phyloP scores from a whole-genome alignment of 1,140 invertebrate species.

The Paraescarpia echinospica region DNA sequence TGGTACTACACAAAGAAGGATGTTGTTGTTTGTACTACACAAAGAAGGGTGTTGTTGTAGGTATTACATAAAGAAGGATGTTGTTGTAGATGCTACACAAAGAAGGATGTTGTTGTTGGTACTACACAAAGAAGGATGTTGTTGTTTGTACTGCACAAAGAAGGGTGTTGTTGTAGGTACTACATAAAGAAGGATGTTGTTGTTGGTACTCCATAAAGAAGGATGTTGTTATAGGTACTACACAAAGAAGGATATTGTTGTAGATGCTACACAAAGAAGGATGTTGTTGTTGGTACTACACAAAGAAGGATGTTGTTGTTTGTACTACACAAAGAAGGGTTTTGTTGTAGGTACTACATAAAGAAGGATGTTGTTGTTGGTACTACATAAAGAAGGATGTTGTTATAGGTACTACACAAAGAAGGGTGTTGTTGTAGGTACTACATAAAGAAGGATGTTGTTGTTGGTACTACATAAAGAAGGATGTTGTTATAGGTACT shows the following conservation, averaged over 20 bases:
- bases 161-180: no score
- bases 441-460: no score
- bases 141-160: constrained; percentile 23
- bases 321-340: neutral
- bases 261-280: no score
- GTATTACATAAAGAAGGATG: no score
- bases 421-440: no score
- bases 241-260: no score
- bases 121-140: neutral
- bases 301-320: neutral
- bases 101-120: neutral
- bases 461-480: neutral
- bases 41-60: no score
- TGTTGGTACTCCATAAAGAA: neutral
- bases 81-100: neutral
- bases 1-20: neutral
- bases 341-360: constrained; percentile 27
- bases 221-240: no score
- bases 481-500: no score
- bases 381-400: no score
- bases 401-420: no score
- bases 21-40: no score
- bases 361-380: constrained; percentile 24
- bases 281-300: neutral
- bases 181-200: neutral